Percentiles rank a stretch among this genome's conserved stretches.
phyloP scores from a whole-genome alignment of 2,888 invertebrate species.

The Pristionchus fissidentatus region DNA sequence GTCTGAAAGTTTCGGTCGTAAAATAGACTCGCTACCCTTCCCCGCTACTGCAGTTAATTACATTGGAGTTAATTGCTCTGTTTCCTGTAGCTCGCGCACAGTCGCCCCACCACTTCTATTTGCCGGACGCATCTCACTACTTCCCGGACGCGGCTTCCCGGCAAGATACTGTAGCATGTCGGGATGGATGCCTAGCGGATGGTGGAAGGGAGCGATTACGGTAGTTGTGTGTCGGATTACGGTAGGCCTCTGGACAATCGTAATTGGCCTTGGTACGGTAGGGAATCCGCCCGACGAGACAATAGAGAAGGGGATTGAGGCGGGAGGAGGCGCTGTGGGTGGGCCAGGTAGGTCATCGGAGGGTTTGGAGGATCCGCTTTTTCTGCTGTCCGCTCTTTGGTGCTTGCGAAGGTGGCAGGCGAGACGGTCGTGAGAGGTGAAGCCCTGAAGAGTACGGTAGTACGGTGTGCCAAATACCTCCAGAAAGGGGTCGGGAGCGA shows the following conservation, averaged over 20 bases:
- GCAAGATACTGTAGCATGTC: constrained; percentile 15
- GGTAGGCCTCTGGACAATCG: constrained; percentile 19
- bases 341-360: not conserved
- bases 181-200: constrained; percentile 23
- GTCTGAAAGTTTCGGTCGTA: too few relatives aligned
- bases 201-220: not conserved
- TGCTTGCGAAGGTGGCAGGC: constrained; percentile 32
- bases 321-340: not conserved
- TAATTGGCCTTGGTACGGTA: not conserved
- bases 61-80: too few relatives aligned
- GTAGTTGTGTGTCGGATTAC: constrained; percentile 1
- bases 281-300: too few relatives aligned
- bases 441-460: constrained; percentile 24
- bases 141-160: not conserved
- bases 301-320: not conserved
- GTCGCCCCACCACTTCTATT: constrained; percentile 1
- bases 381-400: not conserved
- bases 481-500: too few relatives aligned
- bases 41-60: too few relatives aligned
- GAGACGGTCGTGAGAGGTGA: constrained; percentile 25
- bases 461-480: not conserved
- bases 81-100: not conserved
- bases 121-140: not conserved
- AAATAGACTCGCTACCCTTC: too few relatives aligned
- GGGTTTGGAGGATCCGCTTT: not conserved